Percentiles rank a stretch among this genome's conserved stretches.
These are phyloP conservation scores for Drosophila robusta DNA, from an alignment of 2,888 invertebrate species.

Conservation along the genomic window DNA sequence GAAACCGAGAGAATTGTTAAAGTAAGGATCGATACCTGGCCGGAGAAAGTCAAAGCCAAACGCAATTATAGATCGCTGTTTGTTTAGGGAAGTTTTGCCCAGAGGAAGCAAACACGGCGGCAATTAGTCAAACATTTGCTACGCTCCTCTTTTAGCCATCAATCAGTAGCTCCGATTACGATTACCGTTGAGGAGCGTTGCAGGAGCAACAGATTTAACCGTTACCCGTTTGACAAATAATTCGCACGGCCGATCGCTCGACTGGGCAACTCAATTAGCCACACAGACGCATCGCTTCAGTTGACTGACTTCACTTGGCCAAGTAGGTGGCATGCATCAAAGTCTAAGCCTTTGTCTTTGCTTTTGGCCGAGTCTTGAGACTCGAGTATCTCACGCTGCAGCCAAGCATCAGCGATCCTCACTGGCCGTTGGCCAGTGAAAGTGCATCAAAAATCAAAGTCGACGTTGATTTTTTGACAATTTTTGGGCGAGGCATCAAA, in stretches of 20 bases:
- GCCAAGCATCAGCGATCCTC: conserved; percentile 35
- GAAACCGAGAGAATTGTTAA: conserved; percentile 24
- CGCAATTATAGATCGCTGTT: conserved; percentile 49
- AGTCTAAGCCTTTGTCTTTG: conserved; percentile 21
- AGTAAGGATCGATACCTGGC: conserved; percentile 28
- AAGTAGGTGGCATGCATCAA: conserved; percentile 71
- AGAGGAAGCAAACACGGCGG: conserved; percentile 8
- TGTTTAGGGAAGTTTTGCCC: conserved; percentile 69
- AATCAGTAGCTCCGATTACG: conserved; percentile 70
- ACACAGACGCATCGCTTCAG: conserved; percentile 66
- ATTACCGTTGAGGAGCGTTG: conserved; percentile 13
- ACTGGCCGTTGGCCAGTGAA: conserved; percentile 58
- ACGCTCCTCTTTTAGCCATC: conserved; percentile 56
- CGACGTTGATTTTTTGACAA: conserved; percentile 68
- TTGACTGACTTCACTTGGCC: conserved; percentile 68
- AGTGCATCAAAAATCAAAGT: conserved; percentile 79
- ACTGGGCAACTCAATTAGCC: conserved; percentile 78
- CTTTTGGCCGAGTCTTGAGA: conserved; percentile 5
- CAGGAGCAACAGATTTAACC: conserved; percentile 65
- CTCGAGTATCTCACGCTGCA: conserved; percentile 75
- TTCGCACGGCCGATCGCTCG: conserved; percentile 73
- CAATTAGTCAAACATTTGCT: conserved; percentile 72
- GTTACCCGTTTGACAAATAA: conserved; percentile 77
- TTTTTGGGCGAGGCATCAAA: conserved; percentile 73
- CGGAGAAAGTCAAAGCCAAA: conserved; percentile 33